Evolutionary conservation across 2,113 vertebrate species (phyloP).

Genomic region (Istiophorus platypterus): DNA sequence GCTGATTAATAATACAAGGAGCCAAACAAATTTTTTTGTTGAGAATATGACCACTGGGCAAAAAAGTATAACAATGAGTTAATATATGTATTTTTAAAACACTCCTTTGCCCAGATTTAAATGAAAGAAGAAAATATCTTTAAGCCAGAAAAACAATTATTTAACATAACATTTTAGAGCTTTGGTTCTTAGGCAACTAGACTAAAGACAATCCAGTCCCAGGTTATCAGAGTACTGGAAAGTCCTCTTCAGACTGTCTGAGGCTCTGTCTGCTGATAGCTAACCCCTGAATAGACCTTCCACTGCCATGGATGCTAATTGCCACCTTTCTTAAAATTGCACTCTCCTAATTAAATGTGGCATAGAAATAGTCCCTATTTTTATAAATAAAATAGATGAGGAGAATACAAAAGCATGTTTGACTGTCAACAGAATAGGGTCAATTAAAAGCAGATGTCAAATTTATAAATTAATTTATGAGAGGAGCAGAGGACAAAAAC

Average conservation of each 20-base stretch:
- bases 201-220: slow-evolving; percentile 26
- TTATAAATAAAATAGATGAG: slow-evolving; percentile 5
- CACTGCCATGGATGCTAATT: slow-evolving; percentile 27
- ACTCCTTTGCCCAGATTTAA: background rate
- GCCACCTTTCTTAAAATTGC: slow-evolving; percentile 26
- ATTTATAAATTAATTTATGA: slow-evolving; percentile 22
- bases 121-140: background rate
- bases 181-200: slow-evolving; percentile 2
- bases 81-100: background rate
- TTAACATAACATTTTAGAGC: background rate
- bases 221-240: slow-evolving; percentile 44
- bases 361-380: background rate
- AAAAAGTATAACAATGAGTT: background rate
- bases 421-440: slow-evolving; percentile 1
- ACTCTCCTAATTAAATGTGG: slow-evolving; percentile 7
- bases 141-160: background rate
- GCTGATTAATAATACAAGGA: slow-evolving; percentile 8
- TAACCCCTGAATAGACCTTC: slow-evolving; percentile 48
- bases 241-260: slow-evolving; percentile 47
- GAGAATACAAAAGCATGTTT: background rate
- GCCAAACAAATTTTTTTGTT: background rate
- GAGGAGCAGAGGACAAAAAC: slow-evolving; percentile 11
- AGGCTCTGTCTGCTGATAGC: slow-evolving; percentile 24
- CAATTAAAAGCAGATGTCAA: slow-evolving; percentile 28
- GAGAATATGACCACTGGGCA: background rate